Evolutionary conservation across 2,888 invertebrate species (phyloP).

Genomic region (Cephus sareptanus): DNA sequence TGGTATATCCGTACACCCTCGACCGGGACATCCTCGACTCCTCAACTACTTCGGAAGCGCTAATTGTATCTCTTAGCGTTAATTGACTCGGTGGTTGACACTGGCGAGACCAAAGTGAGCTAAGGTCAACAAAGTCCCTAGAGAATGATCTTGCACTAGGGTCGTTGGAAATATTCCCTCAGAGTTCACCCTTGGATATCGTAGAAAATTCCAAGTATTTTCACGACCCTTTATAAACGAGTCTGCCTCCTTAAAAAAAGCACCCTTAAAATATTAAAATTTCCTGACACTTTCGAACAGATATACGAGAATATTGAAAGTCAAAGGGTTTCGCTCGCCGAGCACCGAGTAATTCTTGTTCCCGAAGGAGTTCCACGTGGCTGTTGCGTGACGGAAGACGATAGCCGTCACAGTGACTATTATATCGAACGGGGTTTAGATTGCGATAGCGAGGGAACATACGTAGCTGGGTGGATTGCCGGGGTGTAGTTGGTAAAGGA

Average conservation of each 20-base stretch:
- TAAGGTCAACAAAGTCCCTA: not conserved
- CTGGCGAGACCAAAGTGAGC: constrained; percentile 6
- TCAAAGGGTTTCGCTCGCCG: not conserved
- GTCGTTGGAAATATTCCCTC: not conserved
- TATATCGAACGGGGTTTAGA: constrained; percentile 59
- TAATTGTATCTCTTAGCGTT: constrained; percentile 45
- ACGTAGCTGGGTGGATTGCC: not conserved
- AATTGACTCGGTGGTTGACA: constrained; percentile 46
- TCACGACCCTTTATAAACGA: not conserved
- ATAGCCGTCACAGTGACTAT: constrained; percentile 62
- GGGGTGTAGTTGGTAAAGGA: constrained; percentile 27
- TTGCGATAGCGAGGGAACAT: constrained; percentile 47
- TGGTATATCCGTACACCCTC: not conserved
- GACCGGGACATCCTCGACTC: not conserved
- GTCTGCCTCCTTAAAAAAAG: not conserved
- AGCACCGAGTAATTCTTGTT: not conserved
- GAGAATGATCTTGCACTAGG: not conserved
- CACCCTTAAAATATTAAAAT: not conserved
- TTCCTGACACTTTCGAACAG: not conserved
- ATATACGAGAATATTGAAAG: not conserved
- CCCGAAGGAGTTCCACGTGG: constrained; percentile 28
- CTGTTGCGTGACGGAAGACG: constrained; percentile 59
- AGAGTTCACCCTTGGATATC: not conserved
- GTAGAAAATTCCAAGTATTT: not conserved
- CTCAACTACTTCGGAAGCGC: not conserved